Evolutionary conservation across 2,797 vertebrate genomes (phyloP).

Genomic region (Lates japonicus): DNA sequence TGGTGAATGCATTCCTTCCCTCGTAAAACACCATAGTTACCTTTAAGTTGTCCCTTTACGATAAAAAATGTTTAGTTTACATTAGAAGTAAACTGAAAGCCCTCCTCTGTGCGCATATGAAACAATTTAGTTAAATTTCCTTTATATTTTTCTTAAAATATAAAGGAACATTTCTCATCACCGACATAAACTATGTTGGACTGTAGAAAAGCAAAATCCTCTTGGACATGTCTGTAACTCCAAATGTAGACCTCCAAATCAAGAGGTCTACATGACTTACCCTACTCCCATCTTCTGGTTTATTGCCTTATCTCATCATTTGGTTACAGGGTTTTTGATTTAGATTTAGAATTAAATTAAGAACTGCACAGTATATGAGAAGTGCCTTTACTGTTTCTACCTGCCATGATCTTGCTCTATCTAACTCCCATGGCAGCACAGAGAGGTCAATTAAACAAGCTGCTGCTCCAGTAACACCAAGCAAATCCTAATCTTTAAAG

Average conservation of each 20-base stretch:
- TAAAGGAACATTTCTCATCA: no score
- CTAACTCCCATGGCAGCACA: background rate
- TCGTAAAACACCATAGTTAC: no score
- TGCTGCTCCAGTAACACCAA: background rate
- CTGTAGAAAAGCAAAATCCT: background rate
- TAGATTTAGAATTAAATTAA: background rate
- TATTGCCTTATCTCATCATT: background rate
- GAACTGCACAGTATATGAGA: background rate
- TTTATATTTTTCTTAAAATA: no score
- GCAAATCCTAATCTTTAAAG: conserved; percentile 44
- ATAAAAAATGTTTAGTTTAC: no score
- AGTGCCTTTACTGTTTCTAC: background rate
- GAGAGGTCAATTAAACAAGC: background rate
- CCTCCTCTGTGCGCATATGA: background rate
- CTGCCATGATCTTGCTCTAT: background rate
- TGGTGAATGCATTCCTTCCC: no score
- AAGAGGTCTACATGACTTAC: no score
- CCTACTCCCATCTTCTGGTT: no score
- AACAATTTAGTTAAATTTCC: background rate
- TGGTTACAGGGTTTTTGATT: background rate
- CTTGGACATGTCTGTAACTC: no score
- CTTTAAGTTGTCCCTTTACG: no score
- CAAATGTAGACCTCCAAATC: no score
- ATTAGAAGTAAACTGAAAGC: no score
- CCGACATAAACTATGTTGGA: background rate